These are phyloP conservation scores for Tenthredo notha DNA, from an alignment of 2,888 invertebrate genomes.

Conservation along the genomic window DNA sequence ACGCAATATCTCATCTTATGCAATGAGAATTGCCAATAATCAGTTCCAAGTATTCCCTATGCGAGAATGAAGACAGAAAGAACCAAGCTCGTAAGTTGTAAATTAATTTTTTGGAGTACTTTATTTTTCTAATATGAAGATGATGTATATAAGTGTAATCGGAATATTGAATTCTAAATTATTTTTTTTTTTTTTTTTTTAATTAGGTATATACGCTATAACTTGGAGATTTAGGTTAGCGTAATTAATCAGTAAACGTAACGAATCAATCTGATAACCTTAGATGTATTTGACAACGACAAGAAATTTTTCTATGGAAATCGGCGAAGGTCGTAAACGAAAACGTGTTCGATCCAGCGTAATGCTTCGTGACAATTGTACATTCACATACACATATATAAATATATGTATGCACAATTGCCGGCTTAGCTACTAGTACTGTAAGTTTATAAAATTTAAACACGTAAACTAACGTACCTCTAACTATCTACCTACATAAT, in stretches of 20 bases:
- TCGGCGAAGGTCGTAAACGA: constrained; percentile 63
- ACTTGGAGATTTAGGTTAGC: background rate
- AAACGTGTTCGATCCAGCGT: constrained; percentile 57
- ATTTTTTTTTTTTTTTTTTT: background rate
- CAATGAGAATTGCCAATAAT: background rate
- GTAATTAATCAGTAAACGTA: background rate
- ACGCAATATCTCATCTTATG: background rate
- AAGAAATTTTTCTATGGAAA: constrained; percentile 63
- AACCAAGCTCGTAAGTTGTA: background rate
- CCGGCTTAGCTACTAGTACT: background rate
- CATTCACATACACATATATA: background rate
- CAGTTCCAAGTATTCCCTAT: constrained; percentile 20
- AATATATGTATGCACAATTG: background rate
- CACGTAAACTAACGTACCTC: constrained; percentile 7
- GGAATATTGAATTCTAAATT: no score
- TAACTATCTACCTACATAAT: background rate
- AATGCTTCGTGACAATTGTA: constrained; percentile 33
- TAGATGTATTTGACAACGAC: constrained; percentile 34
- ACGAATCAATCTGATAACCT: constrained; percentile 42
- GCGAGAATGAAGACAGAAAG: background rate
- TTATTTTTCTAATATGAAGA: no score
- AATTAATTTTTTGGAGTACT: background rate
- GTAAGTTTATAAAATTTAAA: constrained; percentile 4
- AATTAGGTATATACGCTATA: background rate
- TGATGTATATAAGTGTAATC: no score